phyloP scores from a whole-genome alignment of 2,113 vertebrate genomes.

The Syrrhaptes paradoxus region DNA sequence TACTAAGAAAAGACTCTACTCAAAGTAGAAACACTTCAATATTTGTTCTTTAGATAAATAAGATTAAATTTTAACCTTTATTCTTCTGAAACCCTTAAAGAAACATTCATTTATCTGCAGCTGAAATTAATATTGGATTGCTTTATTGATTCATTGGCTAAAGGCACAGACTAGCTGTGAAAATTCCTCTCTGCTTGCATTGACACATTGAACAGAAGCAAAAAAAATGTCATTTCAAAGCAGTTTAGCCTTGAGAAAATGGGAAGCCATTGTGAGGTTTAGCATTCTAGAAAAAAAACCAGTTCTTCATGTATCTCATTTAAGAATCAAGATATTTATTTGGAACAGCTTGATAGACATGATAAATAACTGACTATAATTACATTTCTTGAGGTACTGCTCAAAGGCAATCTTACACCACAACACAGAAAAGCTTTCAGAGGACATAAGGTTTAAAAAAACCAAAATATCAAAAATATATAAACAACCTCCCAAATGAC shows the following conservation, averaged over 20 bases:
- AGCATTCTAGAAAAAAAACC: neutral
- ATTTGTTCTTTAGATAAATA: constrained; percentile 21
- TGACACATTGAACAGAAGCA: neutral
- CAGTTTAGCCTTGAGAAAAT: constrained; percentile 13
- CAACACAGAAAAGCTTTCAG: neutral
- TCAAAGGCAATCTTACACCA: neutral
- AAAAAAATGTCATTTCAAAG: neutral
- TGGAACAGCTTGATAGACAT: neutral
- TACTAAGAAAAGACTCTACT: neutral
- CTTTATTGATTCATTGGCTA: constrained; percentile 27
- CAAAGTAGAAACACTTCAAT: constrained; percentile 8
- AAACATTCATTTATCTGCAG: constrained; percentile 1
- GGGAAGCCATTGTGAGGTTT: neutral
- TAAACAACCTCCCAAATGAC: neutral
- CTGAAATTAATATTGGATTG: constrained; percentile 36
- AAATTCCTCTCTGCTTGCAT: neutral
- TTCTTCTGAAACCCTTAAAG: neutral
- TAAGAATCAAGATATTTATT: neutral
- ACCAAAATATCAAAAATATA: neutral
- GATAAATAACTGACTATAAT: neutral
- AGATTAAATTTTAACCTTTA: constrained; percentile 36
- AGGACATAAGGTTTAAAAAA: neutral
- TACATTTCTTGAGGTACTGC: neutral
- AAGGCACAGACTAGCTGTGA: neutral
- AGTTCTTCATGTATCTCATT: neutral